Base-by-base conservation (phyloP, 2,888 invertebrate species). In the Omphaloscelis lunosa region DNA sequence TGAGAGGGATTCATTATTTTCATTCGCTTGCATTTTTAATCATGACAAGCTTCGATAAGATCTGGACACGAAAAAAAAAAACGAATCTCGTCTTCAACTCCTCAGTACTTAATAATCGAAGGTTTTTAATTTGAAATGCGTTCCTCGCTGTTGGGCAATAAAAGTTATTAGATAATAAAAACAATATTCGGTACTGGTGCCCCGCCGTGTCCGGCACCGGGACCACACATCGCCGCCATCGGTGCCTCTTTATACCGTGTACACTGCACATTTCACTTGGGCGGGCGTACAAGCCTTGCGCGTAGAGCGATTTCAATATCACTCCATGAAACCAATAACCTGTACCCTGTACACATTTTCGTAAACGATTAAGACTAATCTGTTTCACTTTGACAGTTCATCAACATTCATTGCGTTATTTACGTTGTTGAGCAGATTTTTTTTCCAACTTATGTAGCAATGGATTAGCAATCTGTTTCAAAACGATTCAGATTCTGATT, bases 151-250 rank as follows among this genome's bases (percentile, higher is more conserved):
- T 83, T 79, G 70, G 80, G 77, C 72, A 77, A 85, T 89, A 90
- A 91, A 89, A 86, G 85, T 90, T 91, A 91, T 91, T 91, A 89
- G 88, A 82, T 84, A 90, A 87, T 89, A 89, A 90, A 90, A 91
- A 91, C 88, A 89, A 89, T 89, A 90, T 91, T 91, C 85, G 86
- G 89, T 89, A 85, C 85, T 85, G 82, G 72, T 77, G 79, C 90
- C 93, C 93, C 90, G 92, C 89, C 83, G 92, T 79, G 92, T 86
- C 85, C 86, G 89, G 90, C 74, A 82, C 79, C 27, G 67, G 87
- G 93, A 93, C 93, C 93, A 93, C 93, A 93, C 93, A 92, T 89
- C 84, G 86, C 82, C 79, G 81, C 80, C 82, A 85, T 86, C 90
- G 89, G 89, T 88, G 80, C 82, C 82, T 80, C 88, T 91, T 90